Percentiles rank a stretch among this genome's conserved stretches.
Evolutionary conservation across 1,140 invertebrate genomes (phyloP).

Genomic region (Metaphire vulgaris): DNA sequence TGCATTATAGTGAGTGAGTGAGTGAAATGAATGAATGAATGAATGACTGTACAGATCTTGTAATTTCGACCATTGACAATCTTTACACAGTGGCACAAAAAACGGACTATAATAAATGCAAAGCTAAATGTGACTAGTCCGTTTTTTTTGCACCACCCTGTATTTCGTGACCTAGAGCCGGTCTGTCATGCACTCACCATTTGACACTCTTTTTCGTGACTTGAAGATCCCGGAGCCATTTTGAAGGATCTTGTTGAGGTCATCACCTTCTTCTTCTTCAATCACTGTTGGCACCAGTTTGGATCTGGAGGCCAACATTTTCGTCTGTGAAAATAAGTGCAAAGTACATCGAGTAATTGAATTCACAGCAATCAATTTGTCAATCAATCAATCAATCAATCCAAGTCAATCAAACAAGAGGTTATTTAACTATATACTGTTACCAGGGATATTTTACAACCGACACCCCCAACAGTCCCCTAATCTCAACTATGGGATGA

Average conservation of each 20-base stretch:
- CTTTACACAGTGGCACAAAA: background rate
- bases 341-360: background rate
- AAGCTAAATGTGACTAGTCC: background rate
- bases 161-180: too few relatives aligned
- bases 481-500: background rate
- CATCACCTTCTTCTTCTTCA: background rate
- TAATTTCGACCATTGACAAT: background rate
- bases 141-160: too few relatives aligned
- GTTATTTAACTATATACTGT: too few relatives aligned
- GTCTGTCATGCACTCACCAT: too few relatives aligned
- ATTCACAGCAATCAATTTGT: too few relatives aligned
- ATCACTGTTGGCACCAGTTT: background rate
- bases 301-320: background rate
- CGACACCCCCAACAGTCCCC: background rate
- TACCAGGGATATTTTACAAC: too few relatives aligned
- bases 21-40: background rate
- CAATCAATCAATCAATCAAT: too few relatives aligned
- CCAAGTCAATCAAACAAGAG: too few relatives aligned
- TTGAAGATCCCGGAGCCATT: background rate
- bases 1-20: background rate
- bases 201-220: background rate
- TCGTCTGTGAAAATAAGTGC: background rate
- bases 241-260: background rate
- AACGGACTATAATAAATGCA: background rate
- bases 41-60: background rate